Conservation (phyloP, 2,888 invertebrate species). For the Beris chalybata region DNA sequence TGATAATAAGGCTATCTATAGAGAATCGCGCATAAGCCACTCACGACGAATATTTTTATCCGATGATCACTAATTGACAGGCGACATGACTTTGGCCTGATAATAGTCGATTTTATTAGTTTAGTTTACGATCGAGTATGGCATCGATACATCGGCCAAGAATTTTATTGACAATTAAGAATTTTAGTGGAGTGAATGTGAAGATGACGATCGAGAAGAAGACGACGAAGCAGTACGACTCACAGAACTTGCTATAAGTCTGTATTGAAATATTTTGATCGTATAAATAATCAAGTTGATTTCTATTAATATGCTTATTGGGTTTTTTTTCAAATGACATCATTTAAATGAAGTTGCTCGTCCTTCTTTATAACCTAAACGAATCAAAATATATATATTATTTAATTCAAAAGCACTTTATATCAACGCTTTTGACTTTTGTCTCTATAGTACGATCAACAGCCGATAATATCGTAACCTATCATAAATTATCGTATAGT, state of each 20-base stretch:
- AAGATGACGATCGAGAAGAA: neutral
- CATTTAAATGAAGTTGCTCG: too few species aligned
- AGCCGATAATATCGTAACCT: neutral
- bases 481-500: too few species aligned
- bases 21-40: slow-evolving; percentile 6
- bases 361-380: too few species aligned
- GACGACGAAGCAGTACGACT: neutral
- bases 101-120: slow-evolving; percentile 17
- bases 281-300: slow-evolving; percentile 14
- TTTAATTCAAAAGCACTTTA: too few species aligned
- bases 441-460: too few species aligned
- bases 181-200: neutral
- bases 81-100: slow-evolving; percentile 10
- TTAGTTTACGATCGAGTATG: slow-evolving; percentile 1
- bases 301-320: neutral
- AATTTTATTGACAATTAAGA: too few species aligned
- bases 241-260: neutral
- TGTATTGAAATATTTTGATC: slow-evolving; percentile 7
- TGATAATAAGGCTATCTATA: neutral
- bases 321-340: neutral
- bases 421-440: too few species aligned
- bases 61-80: slow-evolving; percentile 7
- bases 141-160: neutral
- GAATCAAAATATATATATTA: too few species aligned
- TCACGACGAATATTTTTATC: neutral